Percentiles rank a stretch among this genome's conserved stretches.
Evolutionary conservation across 1,140 invertebrate species (phyloP).

Genomic region (Cepaea nemoralis): DNA sequence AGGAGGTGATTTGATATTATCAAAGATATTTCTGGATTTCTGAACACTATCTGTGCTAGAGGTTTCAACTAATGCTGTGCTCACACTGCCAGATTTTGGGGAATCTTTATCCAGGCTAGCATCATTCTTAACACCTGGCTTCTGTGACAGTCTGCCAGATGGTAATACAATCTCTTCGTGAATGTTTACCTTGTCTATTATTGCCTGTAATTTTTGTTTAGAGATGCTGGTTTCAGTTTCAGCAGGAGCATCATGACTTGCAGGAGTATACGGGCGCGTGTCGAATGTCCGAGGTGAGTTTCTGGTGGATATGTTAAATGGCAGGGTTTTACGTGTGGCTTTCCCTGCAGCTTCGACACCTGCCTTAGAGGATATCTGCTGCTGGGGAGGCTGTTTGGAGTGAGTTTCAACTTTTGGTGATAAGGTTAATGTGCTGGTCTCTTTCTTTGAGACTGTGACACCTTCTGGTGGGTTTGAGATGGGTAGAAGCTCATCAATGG

Average conservation of each 20-base stretch:
- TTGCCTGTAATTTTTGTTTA: not conserved
- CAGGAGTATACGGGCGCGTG: conserved; percentile 43
- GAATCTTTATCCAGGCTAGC: too few relatives aligned
- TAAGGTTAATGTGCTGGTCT: not conserved
- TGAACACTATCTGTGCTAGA: not conserved
- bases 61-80: not conserved
- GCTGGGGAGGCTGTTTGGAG: too few relatives aligned
- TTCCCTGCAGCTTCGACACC: not conserved
- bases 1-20: not conserved
- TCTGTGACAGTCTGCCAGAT: not conserved
- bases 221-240: not conserved
- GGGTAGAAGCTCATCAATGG: not conserved
- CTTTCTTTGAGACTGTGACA: not conserved
- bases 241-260: not conserved
- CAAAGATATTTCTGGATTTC: not conserved
- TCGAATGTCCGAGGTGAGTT: conserved; percentile 52
- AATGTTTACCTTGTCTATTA: not conserved
- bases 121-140: not conserved
- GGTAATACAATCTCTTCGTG: not conserved
- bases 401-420: not conserved
- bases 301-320: conserved; percentile 52
- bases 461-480: not conserved
- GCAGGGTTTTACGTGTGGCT: not conserved
- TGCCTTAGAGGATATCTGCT: too few relatives aligned
- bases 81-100: too few relatives aligned